Evolutionary conservation across 2,113 vertebrate genomes (phyloP), one percentile per base, ranked within the genome.

Genomic region (Girardinichthys multiradiatus): DNA sequence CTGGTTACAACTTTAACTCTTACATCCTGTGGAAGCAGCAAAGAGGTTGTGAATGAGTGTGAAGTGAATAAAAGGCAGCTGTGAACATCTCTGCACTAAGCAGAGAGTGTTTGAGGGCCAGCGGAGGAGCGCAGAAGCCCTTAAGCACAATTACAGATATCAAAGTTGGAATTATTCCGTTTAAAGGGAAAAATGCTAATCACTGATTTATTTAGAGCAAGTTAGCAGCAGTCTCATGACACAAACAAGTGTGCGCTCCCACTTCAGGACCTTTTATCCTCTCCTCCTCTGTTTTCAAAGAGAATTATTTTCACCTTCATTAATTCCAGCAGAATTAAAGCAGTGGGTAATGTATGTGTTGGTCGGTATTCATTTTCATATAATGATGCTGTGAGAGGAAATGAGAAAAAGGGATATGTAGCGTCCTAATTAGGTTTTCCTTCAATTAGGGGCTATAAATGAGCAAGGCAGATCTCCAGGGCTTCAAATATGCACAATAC

Each of bases 121-220:
- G 48, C 21, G 24, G 48, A 54, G 48, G 48, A 54, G 48, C 48
- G 48, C 48, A 54, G 48, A 83, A 82, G 81, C 89, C 89, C 85
- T 88, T 85, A 87, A 92, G 89, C 76, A 85, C 87, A 87, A 92
- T 91, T 89, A 89, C 58, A 4, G 72, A 87, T 88, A 90, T 90
- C 89, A 92, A 92, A 91, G 90, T 84, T 90, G 71, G 82, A 92
- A 91, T 91, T 78, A 91, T 90, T 90, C 87, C 30, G 78, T 90
- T 90, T 83, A 90, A 90, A 89, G 75, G 69, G 64, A 80, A 88
- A 89, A 90, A 88, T 86, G 84, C 82, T 82, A 54, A 54, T 54
- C 48, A 54, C 48, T 54, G 48, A 54, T 91, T 86, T 91, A 89
- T 88, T 90, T 87, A 84, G 83, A 81, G 81, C 74, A 75, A 80